Evolutionary conservation across 2,113 vertebrate species (phyloP), one percentile per base, ranked within the genome.

Genomic region (Cheilinus undulatus): DNA sequence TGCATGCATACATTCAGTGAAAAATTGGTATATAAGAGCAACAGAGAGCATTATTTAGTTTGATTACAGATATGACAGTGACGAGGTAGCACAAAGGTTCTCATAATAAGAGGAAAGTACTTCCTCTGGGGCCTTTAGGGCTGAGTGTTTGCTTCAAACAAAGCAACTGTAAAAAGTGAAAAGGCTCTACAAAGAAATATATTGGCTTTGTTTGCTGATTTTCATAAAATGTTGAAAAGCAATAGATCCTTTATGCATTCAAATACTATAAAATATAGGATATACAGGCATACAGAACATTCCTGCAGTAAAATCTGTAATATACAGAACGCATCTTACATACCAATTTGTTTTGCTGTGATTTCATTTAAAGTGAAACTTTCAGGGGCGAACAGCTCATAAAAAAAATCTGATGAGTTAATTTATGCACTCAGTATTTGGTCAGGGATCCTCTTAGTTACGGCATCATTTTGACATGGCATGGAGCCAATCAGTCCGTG

Each of bases 21-120:
- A 40, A 49, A 54, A 56, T 0, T 7, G 27, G 30, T 26, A n/a
- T 46, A 70, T 14, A 32, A 34, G 12, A 5, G 53, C 28, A 45
- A 48, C 23, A 4, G 28, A 28, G 67, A 68, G 59, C 40, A n/a
- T 71, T 65, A 80, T 86, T 87, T 81, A 78, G 48, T 59, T 3
- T 62, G 73, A 87, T 83, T 76, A 82, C 0, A 19, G 5, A n/a
- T 43, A 42, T 72, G 85, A 76, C 68, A 80, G 78, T 60, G 80
- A 84, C 12, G 24, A 71, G 40, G 30, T 28, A 40, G 61, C 59
- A 19, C 36, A 32, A 32, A 60, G 7, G 26, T 10, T 46, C 6
- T 6, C 28, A 23, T 38, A 40, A 62, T 28, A 62, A 24, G 6
- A 43, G 38, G 20, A 51, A 53, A 78, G 27, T 27, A 38, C 26